Conservation (phyloP, 1,140 invertebrate genomes). For the Hycleus cichorii region DNA sequence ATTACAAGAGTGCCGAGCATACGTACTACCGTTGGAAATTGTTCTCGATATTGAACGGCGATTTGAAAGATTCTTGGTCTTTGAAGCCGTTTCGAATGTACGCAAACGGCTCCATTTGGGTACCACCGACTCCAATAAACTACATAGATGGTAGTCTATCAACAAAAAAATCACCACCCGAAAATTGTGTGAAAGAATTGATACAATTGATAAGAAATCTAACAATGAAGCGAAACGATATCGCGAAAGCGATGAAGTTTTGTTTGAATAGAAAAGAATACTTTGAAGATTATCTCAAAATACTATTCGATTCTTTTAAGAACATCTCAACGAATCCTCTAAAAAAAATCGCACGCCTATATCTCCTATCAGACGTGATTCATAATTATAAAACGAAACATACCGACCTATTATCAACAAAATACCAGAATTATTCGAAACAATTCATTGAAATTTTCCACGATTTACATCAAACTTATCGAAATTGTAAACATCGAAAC, state of each 20-base stretch:
- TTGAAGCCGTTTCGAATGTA: conserved; percentile 96
- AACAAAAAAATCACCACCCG: conserved; percentile 23
- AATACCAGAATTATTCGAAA: conserved; percentile 15
- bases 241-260: conserved; percentile 95
- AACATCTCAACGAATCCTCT: conserved; percentile 70
- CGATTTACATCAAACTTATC: background rate
- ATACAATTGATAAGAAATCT: conserved; percentile 84
- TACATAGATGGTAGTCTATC: conserved; percentile 64
- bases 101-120: conserved; percentile 88
- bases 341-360: conserved; percentile 90
- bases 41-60: conserved; percentile 92
- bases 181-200: conserved; percentile 45
- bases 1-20: conserved; percentile 93
- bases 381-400: conserved; percentile 89
- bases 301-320: conserved; percentile 76
- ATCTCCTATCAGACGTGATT: conserved; percentile 91
- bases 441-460: background rate
- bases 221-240: conserved; percentile 69
- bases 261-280: conserved; percentile 95
- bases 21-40: conserved; percentile 99
- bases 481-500: background rate
- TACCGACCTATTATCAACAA: background rate
- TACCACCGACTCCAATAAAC: conserved; percentile 84
- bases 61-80: conserved; percentile 82
- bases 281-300: conserved; percentile 89